phyloP scores from a whole-genome alignment of 2,888 invertebrate species.

The Thymelicus acteon region DNA sequence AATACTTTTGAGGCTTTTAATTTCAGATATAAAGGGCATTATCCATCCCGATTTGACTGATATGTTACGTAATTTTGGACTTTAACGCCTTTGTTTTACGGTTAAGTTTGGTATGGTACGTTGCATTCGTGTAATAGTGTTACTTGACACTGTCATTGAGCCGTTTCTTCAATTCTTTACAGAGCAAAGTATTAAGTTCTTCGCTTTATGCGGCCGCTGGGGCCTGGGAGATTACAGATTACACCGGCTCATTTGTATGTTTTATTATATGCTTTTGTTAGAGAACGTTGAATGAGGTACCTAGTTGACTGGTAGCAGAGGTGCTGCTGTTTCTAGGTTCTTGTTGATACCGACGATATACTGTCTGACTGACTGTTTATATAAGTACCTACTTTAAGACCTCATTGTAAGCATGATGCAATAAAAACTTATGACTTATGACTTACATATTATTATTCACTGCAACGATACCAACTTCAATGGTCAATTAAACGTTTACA shows the following conservation, averaged over 20 bases:
- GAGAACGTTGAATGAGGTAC: background rate
- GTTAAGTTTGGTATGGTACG: background rate
- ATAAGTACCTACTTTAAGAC: no score
- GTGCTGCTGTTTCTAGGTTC: slow-evolving; percentile 10
- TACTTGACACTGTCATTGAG: slow-evolving; percentile 63
- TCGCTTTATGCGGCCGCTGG: slow-evolving; percentile 20
- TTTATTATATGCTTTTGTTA: slow-evolving; percentile 26
- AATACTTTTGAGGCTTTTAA: slow-evolving; percentile 1
- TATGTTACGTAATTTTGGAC: slow-evolving; percentile 2
- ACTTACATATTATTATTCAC: background rate
- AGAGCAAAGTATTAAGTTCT: slow-evolving; percentile 35
- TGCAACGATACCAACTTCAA: no score
- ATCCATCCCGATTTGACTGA: slow-evolving; percentile 7
- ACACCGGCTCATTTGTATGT: slow-evolving; percentile 33
- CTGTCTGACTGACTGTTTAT: no score
- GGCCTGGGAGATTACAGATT: slow-evolving; percentile 35
- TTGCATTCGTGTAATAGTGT: slow-evolving; percentile 20
- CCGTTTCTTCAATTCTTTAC: slow-evolving; percentile 20
- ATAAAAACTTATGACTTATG: no score
- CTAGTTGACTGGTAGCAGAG: background rate
- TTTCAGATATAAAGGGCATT: slow-evolving; percentile 17
- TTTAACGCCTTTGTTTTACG: slow-evolving; percentile 38
- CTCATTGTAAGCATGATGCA: no score
- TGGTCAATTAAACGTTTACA: no score
- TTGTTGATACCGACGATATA: slow-evolving; percentile 7